These are phyloP conservation scores for Clangula hyemalis DNA, from an alignment of 2,797 vertebrate genomes.

Conservation along the genomic window DNA sequence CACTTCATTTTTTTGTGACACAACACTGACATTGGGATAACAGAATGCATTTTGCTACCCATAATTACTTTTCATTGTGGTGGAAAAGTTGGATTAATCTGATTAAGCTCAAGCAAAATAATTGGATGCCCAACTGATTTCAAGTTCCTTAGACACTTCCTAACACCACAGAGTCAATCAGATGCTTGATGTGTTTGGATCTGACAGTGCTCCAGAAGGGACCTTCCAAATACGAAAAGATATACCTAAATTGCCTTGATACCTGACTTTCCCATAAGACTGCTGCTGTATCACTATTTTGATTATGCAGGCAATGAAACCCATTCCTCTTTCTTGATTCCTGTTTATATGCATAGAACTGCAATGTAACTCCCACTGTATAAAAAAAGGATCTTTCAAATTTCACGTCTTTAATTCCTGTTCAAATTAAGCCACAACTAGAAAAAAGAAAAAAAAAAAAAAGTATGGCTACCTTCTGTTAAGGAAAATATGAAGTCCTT, in stretches of 20 bases:
- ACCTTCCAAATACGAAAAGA: neutral
- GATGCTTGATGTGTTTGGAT: fast-evolving
- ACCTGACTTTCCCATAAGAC: neutral
- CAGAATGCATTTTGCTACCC: neutral
- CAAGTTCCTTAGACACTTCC: neutral
- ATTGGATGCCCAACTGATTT: neutral
- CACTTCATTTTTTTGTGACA: neutral
- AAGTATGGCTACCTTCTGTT: neutral
- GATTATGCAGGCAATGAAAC: neutral
- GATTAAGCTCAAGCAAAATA: neutral
- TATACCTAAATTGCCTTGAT: neutral
- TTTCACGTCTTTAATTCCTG: neutral
- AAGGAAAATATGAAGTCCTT: neutral
- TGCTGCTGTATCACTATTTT: neutral
- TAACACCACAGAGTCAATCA: neutral
- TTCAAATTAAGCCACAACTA: neutral
- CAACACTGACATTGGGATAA: neutral
- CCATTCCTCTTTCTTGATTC: neutral
- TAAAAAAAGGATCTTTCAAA: neutral
- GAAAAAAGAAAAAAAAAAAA: neutral
- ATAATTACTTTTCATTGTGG: neutral
- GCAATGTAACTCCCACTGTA: neutral
- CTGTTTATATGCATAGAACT: neutral
- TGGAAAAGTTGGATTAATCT: neutral
- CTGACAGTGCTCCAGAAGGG: neutral